These are phyloP conservation scores for Halichoerus grypus DNA, from an alignment of 2,113 vertebrate species.

Conservation along the genomic window DNA sequence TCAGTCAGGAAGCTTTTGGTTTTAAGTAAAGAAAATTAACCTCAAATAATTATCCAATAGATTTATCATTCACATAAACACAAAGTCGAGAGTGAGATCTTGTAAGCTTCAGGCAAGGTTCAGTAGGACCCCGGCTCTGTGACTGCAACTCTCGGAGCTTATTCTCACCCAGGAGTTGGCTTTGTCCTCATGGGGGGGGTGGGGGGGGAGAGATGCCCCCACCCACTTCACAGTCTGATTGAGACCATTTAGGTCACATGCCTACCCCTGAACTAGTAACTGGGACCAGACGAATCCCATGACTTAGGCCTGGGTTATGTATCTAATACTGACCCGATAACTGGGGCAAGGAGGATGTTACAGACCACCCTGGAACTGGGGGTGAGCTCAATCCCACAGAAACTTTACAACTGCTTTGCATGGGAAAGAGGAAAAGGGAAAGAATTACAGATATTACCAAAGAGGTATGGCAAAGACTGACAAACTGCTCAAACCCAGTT, in stretches of 20 bases:
- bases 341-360: background rate
- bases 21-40: conserved; percentile 40
- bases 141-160: background rate
- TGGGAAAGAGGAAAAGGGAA: background rate
- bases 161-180: background rate
- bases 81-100: background rate
- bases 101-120: background rate
- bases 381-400: background rate
- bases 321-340: background rate
- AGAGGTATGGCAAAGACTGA: background rate
- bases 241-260: background rate
- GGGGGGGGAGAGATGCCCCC: background rate
- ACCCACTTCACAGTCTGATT: background rate
- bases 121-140: background rate
- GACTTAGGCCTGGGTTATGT: background rate
- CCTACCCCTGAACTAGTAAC: background rate
- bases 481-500: background rate
- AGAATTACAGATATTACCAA: background rate
- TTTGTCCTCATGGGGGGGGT: background rate
- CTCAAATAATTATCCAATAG: background rate
- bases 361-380: background rate
- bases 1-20: background rate
- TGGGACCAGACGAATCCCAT: background rate
- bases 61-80: background rate
- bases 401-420: background rate